Conservation (phyloP, 2,797 vertebrate species). For the Poecilia velifera region DNA sequence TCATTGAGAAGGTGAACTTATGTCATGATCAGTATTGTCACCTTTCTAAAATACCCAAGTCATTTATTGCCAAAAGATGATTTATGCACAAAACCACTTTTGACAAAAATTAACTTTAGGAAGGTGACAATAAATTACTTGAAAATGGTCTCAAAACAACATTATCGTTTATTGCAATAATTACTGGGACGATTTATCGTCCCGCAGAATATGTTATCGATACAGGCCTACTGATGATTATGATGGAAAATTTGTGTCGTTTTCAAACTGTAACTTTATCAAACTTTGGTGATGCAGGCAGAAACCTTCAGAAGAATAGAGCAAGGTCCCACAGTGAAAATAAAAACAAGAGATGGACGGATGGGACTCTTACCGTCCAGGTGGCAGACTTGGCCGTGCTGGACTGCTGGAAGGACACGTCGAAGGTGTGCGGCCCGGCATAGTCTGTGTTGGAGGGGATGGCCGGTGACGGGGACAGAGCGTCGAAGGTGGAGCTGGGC, state of each 20-base stretch:
- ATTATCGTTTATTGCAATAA: too few relatives aligned
- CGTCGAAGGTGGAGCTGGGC: conserved; percentile 98
- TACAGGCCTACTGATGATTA: not conserved
- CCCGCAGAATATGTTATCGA: not conserved
- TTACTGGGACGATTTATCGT: not conserved
- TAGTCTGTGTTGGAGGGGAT: conserved; percentile 99
- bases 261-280: not conserved
- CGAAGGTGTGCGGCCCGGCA: conserved; percentile 97
- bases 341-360: not conserved
- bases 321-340: not conserved
- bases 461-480: conserved; percentile 95
- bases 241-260: not conserved
- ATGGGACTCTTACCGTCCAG: conserved; percentile 91
- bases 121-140: too few relatives aligned
- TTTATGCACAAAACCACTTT: too few relatives aligned
- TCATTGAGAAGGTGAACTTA: not conserved
- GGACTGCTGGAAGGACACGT: conserved; percentile 98
- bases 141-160: too few relatives aligned
- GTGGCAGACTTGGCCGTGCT: conserved; percentile 99
- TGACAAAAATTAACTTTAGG: too few relatives aligned
- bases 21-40: not conserved
- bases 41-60: too few relatives aligned
- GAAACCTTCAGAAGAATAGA: not conserved
- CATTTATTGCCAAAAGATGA: too few relatives aligned
- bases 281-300: not conserved